These are phyloP conservation scores for Agonopterix alstromeriana DNA, from an alignment of 2,888 invertebrate genomes.

Conservation along the genomic window DNA sequence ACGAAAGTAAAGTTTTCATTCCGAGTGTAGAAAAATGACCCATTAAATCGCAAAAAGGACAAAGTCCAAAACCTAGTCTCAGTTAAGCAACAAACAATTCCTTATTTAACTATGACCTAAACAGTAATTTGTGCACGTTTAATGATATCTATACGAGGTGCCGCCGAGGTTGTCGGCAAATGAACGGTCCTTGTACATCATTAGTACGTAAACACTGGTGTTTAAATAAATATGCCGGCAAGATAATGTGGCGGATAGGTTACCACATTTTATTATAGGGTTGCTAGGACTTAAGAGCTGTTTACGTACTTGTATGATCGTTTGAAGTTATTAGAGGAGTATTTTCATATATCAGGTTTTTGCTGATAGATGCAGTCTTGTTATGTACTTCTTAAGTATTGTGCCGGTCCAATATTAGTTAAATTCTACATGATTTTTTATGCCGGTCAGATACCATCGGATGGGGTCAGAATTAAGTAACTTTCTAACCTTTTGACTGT, in stretches of 20 bases:
- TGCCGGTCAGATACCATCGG: too few relatives aligned
- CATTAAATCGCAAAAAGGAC: too few relatives aligned
- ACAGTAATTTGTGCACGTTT: constrained; percentile 27
- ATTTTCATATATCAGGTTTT: not conserved
- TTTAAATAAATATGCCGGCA: constrained; percentile 51
- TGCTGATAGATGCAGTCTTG: too few relatives aligned
- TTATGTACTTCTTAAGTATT: too few relatives aligned
- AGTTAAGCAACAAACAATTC: too few relatives aligned
- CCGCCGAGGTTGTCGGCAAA: constrained; percentile 30
- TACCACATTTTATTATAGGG: constrained; percentile 33
- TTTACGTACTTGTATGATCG: not conserved
- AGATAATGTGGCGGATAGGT: constrained; percentile 31
- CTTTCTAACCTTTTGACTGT: too few relatives aligned
- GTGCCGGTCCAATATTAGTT: too few relatives aligned
- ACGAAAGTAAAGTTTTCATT: too few relatives aligned
- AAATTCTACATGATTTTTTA: too few relatives aligned
- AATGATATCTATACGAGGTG: constrained; percentile 24
- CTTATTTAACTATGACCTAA: constrained; percentile 8
- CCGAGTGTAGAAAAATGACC: too few relatives aligned
- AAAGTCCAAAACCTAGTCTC: too few relatives aligned
- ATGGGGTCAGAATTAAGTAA: too few relatives aligned
- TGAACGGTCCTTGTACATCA: constrained; percentile 32
- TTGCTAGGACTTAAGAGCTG: constrained; percentile 23
- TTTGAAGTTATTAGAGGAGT: not conserved
- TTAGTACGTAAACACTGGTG: constrained; percentile 51